These are phyloP conservation scores for Cavia aperea DNA, from an alignment of 2,113 vertebrate genomes.

Conservation along the genomic window DNA sequence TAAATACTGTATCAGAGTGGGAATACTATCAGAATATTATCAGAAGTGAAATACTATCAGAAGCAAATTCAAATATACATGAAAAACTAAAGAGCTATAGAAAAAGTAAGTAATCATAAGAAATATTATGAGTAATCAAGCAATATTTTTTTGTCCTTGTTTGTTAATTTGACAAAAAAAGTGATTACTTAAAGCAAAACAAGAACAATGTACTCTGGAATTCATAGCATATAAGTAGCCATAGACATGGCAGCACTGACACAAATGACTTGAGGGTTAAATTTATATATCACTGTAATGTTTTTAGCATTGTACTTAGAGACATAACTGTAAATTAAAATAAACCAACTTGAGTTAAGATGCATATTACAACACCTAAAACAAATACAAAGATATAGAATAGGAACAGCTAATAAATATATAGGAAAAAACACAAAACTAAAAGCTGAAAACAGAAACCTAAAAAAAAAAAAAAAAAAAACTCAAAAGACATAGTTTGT, in stretches of 20 bases:
- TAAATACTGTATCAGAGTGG: background rate
- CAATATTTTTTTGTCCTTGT: background rate
- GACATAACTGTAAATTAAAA: background rate
- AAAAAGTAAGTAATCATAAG: background rate
- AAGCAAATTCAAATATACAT: background rate
- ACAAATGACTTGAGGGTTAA: background rate
- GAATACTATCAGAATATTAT: background rate
- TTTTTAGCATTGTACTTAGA: background rate
- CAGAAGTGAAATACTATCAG: background rate
- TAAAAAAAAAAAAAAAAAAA: background rate
- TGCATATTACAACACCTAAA: background rate
- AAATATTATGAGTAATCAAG: background rate
- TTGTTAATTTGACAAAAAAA: conserved; percentile 10
- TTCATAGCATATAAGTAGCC: background rate
- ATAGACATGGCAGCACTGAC: background rate
- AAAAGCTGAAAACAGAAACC: background rate
- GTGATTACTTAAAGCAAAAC: background rate
- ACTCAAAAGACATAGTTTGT: background rate
- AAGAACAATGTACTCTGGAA: background rate
- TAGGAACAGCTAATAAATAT: background rate
- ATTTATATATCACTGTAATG: background rate
- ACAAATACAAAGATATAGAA: background rate
- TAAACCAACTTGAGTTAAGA: background rate
- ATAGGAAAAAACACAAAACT: background rate
- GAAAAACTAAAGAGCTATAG: background rate